Percentiles rank a stretch among this genome's conserved stretches.
Evolutionary conservation across 2,888 invertebrate genomes (phyloP).

Genomic region (Drosophila pegasa): DNA sequence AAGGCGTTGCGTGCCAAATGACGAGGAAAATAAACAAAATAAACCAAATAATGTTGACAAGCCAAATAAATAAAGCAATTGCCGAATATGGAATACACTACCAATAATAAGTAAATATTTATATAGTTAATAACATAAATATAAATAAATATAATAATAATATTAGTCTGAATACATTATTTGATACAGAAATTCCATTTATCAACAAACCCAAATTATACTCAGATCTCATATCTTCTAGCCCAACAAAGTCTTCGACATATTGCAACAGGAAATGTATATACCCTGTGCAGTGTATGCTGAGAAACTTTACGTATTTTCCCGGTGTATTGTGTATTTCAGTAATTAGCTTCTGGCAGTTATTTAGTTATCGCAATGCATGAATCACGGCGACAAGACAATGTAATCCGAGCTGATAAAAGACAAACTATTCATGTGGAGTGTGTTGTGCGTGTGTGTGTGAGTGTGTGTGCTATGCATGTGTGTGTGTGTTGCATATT

Average conservation of each 20-base stretch:
- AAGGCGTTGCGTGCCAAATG: conserved; percentile 50
- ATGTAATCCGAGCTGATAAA: conserved; percentile 40
- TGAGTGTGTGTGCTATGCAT: too few species aligned
- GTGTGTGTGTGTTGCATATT: conserved; percentile 3
- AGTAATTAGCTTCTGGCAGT: conserved; percentile 15
- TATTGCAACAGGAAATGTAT: too few species aligned
- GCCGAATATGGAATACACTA: conserved; percentile 1
- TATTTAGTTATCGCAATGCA: conserved; percentile 13
- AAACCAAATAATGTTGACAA: conserved; percentile 35
- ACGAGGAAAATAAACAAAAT: conserved; percentile 9
- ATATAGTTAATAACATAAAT: not conserved
- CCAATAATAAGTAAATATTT: not conserved
- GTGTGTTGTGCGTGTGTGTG: not conserved
- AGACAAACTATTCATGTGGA: conserved; percentile 3
- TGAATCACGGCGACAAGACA: conserved; percentile 39
- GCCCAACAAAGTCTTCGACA: not conserved
- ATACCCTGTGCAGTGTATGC: not conserved
- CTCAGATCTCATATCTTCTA: not conserved
- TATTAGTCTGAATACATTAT: not conserved
- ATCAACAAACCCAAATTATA: too few species aligned
- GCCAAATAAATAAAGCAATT: not conserved
- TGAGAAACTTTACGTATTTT: not conserved
- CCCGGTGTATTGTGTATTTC: not conserved
- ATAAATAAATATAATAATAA: not conserved
- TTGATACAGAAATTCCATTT: not conserved